Conservation (phyloP, 2,797 vertebrate genomes). For the Micropoecilia bifurca region DNA sequence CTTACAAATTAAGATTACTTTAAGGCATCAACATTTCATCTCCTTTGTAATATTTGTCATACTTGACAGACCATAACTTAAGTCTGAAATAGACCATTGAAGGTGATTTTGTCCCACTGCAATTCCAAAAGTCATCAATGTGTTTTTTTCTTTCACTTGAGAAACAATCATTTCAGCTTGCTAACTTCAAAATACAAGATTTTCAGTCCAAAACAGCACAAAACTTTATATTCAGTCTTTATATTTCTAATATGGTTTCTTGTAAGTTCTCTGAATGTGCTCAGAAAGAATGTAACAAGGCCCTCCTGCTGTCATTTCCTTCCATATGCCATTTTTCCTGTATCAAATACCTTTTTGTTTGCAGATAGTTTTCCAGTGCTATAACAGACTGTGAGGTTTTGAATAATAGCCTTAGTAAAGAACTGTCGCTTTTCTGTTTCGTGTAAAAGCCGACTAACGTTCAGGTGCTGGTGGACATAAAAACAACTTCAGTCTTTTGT, state of each 20-base stretch:
- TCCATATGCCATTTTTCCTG: slow-evolving; percentile 35
- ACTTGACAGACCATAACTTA: not conserved
- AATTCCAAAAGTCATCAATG: slow-evolving; percentile 9
- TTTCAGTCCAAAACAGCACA: slow-evolving; percentile 16
- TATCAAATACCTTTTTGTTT: slow-evolving; percentile 15
- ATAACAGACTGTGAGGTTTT: not conserved
- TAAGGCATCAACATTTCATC: not conserved
- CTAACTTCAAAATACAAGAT: slow-evolving; percentile 14
- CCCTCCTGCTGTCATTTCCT: slow-evolving; percentile 47
- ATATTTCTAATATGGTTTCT: slow-evolving; percentile 26
- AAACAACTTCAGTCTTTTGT: not conserved
- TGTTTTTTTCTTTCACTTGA: not conserved
- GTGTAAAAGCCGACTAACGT: not conserved
- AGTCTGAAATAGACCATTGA: not conserved
- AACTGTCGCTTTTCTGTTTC: not conserved
- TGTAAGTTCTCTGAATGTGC: slow-evolving; percentile 24
- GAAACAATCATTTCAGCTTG: slow-evolving; percentile 12
- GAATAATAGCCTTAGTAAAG: no score
- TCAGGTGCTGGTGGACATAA: not conserved
- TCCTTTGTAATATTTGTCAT: slow-evolving; percentile 4
- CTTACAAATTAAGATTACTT: not conserved
- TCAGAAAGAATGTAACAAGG: slow-evolving; percentile 9
- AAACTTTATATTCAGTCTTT: slow-evolving; percentile 13
- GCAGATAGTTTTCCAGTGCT: not conserved
- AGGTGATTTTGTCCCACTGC: not conserved